These are phyloP conservation scores for Danio jaintianensis DNA, from an alignment of 2,797 vertebrate species.

Conservation along the genomic window DNA sequence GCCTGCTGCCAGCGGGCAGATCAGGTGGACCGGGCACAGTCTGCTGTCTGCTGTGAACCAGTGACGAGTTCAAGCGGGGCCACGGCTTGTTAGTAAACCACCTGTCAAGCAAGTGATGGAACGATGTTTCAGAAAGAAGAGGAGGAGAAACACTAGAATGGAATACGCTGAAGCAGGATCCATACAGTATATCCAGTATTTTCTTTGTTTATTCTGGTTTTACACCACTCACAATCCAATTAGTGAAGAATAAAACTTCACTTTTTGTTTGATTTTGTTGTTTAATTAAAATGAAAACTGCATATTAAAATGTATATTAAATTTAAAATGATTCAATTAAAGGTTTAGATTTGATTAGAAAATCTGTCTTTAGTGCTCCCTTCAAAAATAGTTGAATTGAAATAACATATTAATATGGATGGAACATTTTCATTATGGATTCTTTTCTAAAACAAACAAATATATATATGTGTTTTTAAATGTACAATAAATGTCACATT, in stretches of 20 bases:
- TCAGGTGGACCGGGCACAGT: conserved; percentile 58
- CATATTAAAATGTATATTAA: too few relatives aligned
- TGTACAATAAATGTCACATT: too few relatives aligned
- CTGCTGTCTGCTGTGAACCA: conserved; percentile 58
- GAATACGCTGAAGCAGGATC: background rate
- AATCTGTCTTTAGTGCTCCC: too few relatives aligned
- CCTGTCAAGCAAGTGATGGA: conserved; percentile 59
- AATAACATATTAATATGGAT: too few relatives aligned
- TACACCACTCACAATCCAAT: background rate
- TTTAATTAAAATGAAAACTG: too few relatives aligned
- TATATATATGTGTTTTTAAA: too few relatives aligned
- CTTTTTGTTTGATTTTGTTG: background rate
- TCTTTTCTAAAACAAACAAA: too few relatives aligned
- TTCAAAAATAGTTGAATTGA: too few relatives aligned
- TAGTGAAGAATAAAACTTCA: background rate
- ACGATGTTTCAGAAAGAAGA: background rate
- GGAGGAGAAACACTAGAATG: background rate
- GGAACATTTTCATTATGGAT: too few relatives aligned
- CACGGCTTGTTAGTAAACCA: conserved; percentile 66
- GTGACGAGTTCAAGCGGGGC: conserved; percentile 61
- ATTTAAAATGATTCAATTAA: too few relatives aligned
- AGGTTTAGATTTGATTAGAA: too few relatives aligned
- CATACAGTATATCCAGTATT: background rate
- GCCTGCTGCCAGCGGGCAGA: conserved; percentile 56
- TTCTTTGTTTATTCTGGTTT: background rate